Evolutionary conservation across 2,113 vertebrate genomes (phyloP), one percentile per base, ranked within the genome.

Genomic region (Romanogobio albipinnatus): DNA sequence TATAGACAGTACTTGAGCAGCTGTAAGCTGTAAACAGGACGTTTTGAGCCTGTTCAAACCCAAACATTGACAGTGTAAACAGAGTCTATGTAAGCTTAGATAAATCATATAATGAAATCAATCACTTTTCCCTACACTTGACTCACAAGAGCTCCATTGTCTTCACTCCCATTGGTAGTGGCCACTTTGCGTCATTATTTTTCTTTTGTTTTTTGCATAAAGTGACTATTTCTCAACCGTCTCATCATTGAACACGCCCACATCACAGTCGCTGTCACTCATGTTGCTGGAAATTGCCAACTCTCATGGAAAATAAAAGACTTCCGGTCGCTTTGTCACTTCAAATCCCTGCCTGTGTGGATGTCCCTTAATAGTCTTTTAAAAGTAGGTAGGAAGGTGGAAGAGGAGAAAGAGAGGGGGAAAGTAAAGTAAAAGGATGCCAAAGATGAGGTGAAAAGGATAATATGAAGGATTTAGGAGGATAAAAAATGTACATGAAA

Each of bases 391-490:
- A 61, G 58, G 53, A 76, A 70, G 59, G 59, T 13, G 47, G n/a
- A n/a, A 33, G 61, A n/a, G 26, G 59, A 79, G 58, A 29, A 58
- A 53, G 24, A 33, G 76, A 76, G 43, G 33, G 5, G 7, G 56
- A 71, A 47, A 47, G n/a, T 24, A 45, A 9, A 36, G 81, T 47
- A 19, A 73, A 51, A 61, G 39, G 76, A 17, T 73, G 71, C n/a
- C 45, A 70, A 76, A 70, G 81, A 77, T 73, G 75, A 76, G 66
- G 51, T 39, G 73, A 61, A 76, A 43, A 56, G 22, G 84, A 87
- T 87, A 58, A 85, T 71, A 77, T 19, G 56, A 61, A 49, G 82
- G 87, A 64, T 88, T 84, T 59, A 74, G 49, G n/a, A 80, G 75
- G 77, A 85, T 74, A 53, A 86, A 81, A 81, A 86, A 39, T 76